Base-by-base conservation (phyloP, 2,888 invertebrate species). In the Erynnis tages region DNA sequence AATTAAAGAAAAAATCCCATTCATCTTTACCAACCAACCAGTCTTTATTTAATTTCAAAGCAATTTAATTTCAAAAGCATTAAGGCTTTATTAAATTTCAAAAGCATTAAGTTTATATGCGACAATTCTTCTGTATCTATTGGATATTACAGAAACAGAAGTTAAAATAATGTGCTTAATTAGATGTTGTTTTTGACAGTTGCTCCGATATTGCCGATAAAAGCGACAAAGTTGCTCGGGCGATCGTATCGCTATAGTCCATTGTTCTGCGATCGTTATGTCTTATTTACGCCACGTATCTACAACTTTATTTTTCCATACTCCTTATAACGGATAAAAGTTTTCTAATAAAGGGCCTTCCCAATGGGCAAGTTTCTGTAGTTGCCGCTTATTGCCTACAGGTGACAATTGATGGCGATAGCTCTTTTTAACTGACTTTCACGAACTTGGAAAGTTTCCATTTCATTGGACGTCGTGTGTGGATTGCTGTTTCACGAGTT, bases 401-500 rank as follows among this genome's bases (percentile, higher is more conserved):
- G 80, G 85, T 87, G 87, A 85, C 88, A 88, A 88, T 88, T 86
- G 86, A 88, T 88, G 79, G 72, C 74, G 66, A 83, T 82, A 73
- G 80, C 72, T 80, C 77, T 81, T 82, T 83, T 81, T 80, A 81
- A 80, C 77, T 77, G 76, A 79, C 81, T 83, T 82, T 63, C 64
- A 48, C 61, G 71, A 65, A 60, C 55, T 55, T 61, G 16, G 52
- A 44, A 63, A 63, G 57, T 66, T 65, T 61, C 59, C 56, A 53
- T 57, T 59, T 53, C 54, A 57, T 57, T 43, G 13, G 8, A 23
- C 16, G 27, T 27, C 35, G 14, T 43, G 37, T 19, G 27, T 2
- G 10, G 16, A 13, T 37, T 46, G 11, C 1, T 37, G 35, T 37
- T 46, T 17, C 35, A 35, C 27, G 21, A 32, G 27, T 35, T 35